Evolutionary conservation across 2,888 invertebrate genomes (phyloP).

Genomic region (Norana najaformis): DNA sequence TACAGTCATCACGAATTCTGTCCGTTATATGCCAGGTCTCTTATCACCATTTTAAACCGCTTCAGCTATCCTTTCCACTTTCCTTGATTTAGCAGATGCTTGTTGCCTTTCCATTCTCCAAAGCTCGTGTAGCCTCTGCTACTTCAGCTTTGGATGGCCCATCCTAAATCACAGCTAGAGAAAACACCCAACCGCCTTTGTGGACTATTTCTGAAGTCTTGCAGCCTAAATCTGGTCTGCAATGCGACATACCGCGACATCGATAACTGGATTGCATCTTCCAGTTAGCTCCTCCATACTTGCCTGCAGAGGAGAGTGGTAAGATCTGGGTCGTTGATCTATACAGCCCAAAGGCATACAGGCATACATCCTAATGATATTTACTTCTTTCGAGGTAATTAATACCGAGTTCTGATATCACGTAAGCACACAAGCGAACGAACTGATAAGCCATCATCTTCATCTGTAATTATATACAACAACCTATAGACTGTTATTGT

Average conservation of each 20-base stretch:
- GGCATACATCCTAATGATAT: background rate
- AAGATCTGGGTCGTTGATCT: background rate
- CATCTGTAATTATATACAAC: background rate
- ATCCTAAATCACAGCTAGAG: background rate
- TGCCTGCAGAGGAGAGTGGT: background rate
- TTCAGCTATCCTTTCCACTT: no score
- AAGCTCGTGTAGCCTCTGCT: no score
- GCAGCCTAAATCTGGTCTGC: background rate
- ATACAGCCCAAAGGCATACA: background rate
- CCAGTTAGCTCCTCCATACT: background rate
- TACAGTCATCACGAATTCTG: no score
- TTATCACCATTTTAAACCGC: no score
- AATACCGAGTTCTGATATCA: background rate
- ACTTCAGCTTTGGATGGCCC: no score
- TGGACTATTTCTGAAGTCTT: background rate
- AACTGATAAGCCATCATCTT: background rate
- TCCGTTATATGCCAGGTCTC: no score
- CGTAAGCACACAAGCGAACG: background rate
- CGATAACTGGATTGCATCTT: background rate
- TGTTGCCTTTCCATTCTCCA: no score
- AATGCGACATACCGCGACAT: background rate
- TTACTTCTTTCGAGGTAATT: background rate
- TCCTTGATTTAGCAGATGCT: no score
- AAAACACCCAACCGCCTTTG: background rate
- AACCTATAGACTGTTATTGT: background rate